Percentiles rank a stretch among this genome's conserved stretches.
These are phyloP conservation scores for Euphydryas editha DNA, from an alignment of 2,888 invertebrate species.

Conservation along the genomic window DNA sequence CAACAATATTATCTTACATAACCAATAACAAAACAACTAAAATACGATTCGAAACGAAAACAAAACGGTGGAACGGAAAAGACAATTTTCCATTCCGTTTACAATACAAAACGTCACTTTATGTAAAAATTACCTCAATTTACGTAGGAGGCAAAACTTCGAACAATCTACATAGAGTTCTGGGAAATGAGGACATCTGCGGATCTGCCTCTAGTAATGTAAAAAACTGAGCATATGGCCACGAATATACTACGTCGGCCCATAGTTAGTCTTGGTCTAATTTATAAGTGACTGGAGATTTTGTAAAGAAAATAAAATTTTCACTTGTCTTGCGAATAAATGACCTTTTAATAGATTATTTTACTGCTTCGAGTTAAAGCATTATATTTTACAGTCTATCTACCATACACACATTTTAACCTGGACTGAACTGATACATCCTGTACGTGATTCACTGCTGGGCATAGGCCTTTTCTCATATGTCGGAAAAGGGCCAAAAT, in stretches of 20 bases:
- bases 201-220: conserved; percentile 26
- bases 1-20: neutral
- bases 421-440: no score
- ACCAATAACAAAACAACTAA: neutral
- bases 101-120: conserved; percentile 5
- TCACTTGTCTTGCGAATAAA: neutral
- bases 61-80: neutral
- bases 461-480: no score
- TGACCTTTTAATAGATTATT: no score
- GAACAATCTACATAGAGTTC: conserved; percentile 22
- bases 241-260: conserved; percentile 20
- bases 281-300: neutral
- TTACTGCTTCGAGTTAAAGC: no score
- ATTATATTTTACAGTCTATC: no score
- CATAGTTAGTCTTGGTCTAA: conserved; percentile 19
- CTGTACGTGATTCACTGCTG: no score
- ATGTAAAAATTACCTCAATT: conserved; percentile 13
- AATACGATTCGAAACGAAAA: neutral
- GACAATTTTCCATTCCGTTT: neutral
- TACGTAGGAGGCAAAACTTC: conserved; percentile 18
- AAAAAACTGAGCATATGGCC: conserved; percentile 33
- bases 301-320: neutral
- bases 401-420: no score
- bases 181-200: conserved; percentile 23
- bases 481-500: no score